Conservation (phyloP, 2,797 vertebrate species). For the Melanitta fusca region DNA sequence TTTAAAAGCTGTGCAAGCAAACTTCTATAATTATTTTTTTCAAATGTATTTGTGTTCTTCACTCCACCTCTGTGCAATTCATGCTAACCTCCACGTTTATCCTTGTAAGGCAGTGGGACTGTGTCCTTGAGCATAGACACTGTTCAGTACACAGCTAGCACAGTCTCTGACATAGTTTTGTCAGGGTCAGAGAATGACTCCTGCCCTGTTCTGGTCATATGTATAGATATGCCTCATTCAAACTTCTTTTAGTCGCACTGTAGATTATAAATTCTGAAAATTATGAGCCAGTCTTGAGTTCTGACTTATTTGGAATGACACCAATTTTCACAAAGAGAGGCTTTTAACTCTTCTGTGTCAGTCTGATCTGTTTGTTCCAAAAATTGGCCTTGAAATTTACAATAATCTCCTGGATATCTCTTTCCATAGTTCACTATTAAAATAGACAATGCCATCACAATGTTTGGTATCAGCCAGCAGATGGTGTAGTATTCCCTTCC, state of each 20-base stretch:
- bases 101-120: not conserved
- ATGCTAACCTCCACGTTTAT: not conserved
- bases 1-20: not conserved
- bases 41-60: not conserved
- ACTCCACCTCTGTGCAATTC: not conserved
- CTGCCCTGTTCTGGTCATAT: not conserved
- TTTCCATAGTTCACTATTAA: not conserved
- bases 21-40: not conserved
- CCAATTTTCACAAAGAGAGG: not conserved
- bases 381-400: not conserved
- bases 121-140: not conserved
- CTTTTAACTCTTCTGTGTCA: not conserved
- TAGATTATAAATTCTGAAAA: not conserved
- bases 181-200: not conserved
- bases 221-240: not conserved
- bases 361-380: not conserved
- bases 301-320: not conserved
- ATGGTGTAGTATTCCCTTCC: slow-evolving; percentile 59
- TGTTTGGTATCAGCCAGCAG: slow-evolving; percentile 51
- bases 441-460: not conserved
- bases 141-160: fast-evolving
- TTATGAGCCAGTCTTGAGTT: not conserved
- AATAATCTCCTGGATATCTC: not conserved
- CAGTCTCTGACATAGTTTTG: not conserved
- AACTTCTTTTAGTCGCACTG: not conserved